These are phyloP conservation scores for Clistopyga incitator DNA, from an alignment of 2,888 invertebrate species.

Conservation along the genomic window DNA sequence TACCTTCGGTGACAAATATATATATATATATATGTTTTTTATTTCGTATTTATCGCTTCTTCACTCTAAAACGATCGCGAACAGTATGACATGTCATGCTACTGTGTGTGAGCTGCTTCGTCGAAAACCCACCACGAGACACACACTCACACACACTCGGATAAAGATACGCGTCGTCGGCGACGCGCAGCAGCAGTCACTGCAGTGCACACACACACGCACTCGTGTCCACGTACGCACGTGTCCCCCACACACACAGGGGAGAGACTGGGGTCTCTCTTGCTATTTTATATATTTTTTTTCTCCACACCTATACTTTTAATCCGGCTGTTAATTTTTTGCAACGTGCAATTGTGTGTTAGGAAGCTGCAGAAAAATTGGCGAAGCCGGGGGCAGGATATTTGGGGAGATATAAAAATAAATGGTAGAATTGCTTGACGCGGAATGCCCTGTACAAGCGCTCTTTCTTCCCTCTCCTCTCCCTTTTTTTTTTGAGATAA, in stretches of 20 bases:
- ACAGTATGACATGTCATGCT: conserved; percentile 8
- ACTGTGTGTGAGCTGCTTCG: neutral
- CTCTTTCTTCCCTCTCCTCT: neutral
- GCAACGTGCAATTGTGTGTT: too few species aligned
- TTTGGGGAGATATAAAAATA: too few species aligned
- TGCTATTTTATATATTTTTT: too few species aligned
- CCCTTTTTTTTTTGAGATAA: neutral
- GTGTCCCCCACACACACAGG: neutral
- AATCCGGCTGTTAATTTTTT: too few species aligned
- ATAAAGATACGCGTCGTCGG: neutral
- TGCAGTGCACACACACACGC: neutral
- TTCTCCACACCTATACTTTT: too few species aligned
- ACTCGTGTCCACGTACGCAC: neutral
- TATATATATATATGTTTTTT: too few species aligned
- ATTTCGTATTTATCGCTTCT: neutral
- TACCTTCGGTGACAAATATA: neutral
- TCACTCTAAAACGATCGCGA: neutral
- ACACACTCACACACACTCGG: neutral
- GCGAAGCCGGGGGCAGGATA: too few species aligned
- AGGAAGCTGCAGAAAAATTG: too few species aligned
- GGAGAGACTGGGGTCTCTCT: too few species aligned
- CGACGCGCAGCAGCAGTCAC: neutral
- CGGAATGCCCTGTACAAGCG: neutral
- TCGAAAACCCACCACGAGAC: neutral
- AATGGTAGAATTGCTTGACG: too few species aligned